Conservation (phyloP, 2,888 invertebrate genomes). For the Oscheius sp. region DNA sequence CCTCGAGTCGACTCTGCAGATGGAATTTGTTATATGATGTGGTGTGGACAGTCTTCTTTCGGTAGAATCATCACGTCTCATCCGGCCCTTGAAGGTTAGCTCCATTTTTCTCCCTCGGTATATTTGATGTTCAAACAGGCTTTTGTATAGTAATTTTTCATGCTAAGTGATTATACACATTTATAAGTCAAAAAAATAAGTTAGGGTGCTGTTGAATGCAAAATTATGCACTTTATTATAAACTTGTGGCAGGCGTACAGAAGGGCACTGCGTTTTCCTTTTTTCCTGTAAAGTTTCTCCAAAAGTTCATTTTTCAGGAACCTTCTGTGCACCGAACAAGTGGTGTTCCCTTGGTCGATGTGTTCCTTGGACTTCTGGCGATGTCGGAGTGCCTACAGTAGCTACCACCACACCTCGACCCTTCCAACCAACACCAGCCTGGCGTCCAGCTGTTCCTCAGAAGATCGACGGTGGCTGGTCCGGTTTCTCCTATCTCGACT, state of each 20-base stretch:
- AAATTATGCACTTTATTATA: too few species aligned
- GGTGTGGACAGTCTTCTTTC: conserved; percentile 71
- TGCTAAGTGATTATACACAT: too few species aligned
- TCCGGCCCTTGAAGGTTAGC: conserved; percentile 66
- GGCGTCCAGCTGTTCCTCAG: conserved; percentile 44
- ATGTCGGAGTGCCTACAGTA: conserved; percentile 10
- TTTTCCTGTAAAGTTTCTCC: background rate
- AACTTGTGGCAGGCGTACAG: too few species aligned
- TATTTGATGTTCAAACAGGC: background rate
- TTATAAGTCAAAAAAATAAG: too few species aligned
- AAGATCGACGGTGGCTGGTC: conserved; percentile 71
- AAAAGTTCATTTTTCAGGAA: conserved; percentile 49
- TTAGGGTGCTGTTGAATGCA: too few species aligned
- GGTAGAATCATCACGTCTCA: conserved; percentile 74
- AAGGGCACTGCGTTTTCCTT: too few species aligned
- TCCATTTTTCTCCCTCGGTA: conserved; percentile 32
- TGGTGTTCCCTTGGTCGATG: conserved; percentile 73
- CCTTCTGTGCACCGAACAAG: conserved; percentile 69
- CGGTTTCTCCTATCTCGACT: conserved; percentile 64
- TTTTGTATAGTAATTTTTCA: background rate
- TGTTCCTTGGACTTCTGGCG: conserved; percentile 66
- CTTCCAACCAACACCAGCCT: conserved; percentile 34
- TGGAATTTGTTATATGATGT: conserved; percentile 74
- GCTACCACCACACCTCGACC: conserved; percentile 40
- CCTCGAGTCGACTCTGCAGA: conserved; percentile 71